These are phyloP conservation scores for Sebastiscus tertius DNA, from an alignment of 2,797 vertebrate species.

Conservation along the genomic window DNA sequence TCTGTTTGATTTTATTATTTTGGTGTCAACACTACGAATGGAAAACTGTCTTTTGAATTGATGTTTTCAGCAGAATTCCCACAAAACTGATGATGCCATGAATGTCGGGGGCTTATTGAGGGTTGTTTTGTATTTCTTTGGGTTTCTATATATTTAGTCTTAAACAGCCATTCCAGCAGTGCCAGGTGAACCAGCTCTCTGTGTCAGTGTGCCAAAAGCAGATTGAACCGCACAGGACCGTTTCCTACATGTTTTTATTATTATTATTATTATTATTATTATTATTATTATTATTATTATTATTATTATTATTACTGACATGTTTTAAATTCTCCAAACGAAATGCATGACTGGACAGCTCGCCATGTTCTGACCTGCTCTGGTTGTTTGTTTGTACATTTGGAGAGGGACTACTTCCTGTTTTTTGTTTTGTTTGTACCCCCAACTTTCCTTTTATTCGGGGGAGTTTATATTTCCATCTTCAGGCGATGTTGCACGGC, in stretches of 20 bases:
- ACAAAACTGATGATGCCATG: conserved; percentile 7
- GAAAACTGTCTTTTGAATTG: conserved; percentile 10
- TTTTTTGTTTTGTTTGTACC: not conserved
- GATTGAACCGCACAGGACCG: not conserved
- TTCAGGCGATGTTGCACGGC: conserved; percentile 50
- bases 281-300: not conserved
- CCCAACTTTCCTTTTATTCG: not conserved
- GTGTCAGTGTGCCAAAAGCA: conserved; percentile 68
- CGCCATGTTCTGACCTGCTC: conserved; percentile 17
- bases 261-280: too few species aligned
- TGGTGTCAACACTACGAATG: conserved; percentile 24
- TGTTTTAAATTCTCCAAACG: conserved; percentile 15
- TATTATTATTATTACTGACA: not conserved
- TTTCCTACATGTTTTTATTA: conserved; percentile 13
- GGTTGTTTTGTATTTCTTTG: not conserved
- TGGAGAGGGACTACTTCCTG: not conserved
- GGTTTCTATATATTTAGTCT: conserved; percentile 31
- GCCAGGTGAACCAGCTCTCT: conserved; percentile 53
- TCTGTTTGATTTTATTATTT: conserved; percentile 23
- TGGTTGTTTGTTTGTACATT: conserved; percentile 17
- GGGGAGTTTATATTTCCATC: conserved; percentile 27
- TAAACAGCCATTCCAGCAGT: conserved; percentile 63
- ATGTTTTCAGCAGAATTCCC: not conserved
- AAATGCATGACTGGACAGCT: conserved; percentile 13
- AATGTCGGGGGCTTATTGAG: not conserved